phyloP scores from a whole-genome alignment of 2,888 invertebrate species.

The Eurytoma californica region DNA sequence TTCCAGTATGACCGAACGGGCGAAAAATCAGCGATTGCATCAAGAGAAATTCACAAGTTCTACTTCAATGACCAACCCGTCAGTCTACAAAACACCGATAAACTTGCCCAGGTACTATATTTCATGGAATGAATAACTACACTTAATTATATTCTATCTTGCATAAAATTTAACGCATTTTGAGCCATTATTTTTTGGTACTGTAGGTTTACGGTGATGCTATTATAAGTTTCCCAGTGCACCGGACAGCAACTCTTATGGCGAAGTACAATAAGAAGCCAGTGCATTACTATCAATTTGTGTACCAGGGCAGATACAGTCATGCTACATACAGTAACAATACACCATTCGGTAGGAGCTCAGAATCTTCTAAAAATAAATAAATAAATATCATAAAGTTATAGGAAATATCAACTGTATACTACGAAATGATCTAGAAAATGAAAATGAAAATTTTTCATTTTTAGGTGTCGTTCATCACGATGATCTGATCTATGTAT shows the following conservation, averaged over 20 bases:
- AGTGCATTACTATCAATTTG: conserved; percentile 81
- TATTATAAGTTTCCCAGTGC: conserved; percentile 74
- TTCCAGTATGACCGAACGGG: conserved; percentile 79
- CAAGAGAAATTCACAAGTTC: conserved; percentile 75
- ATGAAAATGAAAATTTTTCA: conserved; percentile 70
- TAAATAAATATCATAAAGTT: too few relatives aligned
- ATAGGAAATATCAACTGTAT: too few relatives aligned
- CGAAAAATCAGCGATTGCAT: conserved; percentile 76
- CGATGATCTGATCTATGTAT: conserved; percentile 76
- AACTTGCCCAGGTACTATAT: conserved; percentile 71
- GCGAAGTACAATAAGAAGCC: conserved; percentile 77
- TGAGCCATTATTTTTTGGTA: not conserved
- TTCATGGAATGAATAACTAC: not conserved
- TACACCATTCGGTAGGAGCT: conserved; percentile 36
- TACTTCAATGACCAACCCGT: conserved; percentile 75
- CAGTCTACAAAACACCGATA: conserved; percentile 70
- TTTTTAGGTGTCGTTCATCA: conserved; percentile 75
- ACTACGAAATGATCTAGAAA: too few relatives aligned
- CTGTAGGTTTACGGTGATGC: conserved; percentile 78
- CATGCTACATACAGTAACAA: conserved; percentile 75
- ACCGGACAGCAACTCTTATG: conserved; percentile 75
- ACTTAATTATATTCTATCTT: too few relatives aligned
- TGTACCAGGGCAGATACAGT: conserved; percentile 79
- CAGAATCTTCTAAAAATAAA: too few relatives aligned
- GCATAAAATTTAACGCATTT: too few relatives aligned